Evolutionary conservation across 2,888 invertebrate species (phyloP).

Genomic region (Liposcelis brunnea): DNA sequence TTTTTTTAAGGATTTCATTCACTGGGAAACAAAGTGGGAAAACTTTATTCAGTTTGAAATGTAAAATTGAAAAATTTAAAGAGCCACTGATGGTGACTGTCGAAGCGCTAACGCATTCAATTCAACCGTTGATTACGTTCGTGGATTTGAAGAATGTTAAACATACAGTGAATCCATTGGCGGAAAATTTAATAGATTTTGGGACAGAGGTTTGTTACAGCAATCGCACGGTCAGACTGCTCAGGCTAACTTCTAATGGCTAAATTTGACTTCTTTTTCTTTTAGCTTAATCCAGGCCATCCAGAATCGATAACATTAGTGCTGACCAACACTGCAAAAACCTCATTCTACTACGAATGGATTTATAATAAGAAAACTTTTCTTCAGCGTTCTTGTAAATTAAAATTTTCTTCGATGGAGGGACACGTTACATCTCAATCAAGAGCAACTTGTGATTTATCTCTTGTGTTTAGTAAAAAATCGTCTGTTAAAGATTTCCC

Average conservation of each 20-base stretch:
- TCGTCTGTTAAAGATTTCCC: slow-evolving; percentile 17
- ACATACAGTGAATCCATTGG: slow-evolving; percentile 19
- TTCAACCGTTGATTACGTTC: slow-evolving; percentile 34
- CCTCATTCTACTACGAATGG: slow-evolving; percentile 26
- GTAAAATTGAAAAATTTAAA: slow-evolving; percentile 33
- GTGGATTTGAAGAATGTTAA: slow-evolving; percentile 18
- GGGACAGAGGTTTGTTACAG: slow-evolving; percentile 22
- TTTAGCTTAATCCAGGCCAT: slow-evolving; percentile 22
- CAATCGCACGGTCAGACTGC: too few species aligned
- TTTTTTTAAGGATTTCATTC: slow-evolving; percentile 35
- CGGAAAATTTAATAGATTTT: slow-evolving; percentile 25
- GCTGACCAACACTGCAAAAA: slow-evolving; percentile 24
- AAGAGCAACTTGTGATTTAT: slow-evolving; percentile 16
- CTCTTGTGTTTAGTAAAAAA: slow-evolving; percentile 17
- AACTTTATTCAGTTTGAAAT: slow-evolving; percentile 36
- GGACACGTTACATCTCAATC: slow-evolving; percentile 17
- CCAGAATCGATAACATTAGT: slow-evolving; percentile 20
- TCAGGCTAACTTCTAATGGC: too few species aligned
- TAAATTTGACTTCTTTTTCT: slow-evolving; percentile 6
- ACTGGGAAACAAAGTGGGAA: slow-evolving; percentile 36
- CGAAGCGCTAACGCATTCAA: slow-evolving; percentile 33
- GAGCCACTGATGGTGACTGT: slow-evolving; percentile 33
- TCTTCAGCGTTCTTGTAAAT: slow-evolving; percentile 14
- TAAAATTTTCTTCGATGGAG: slow-evolving; percentile 11
- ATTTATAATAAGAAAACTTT: slow-evolving; percentile 19